Percentiles rank a stretch among this genome's conserved stretches.
phyloP scores from a whole-genome alignment of 92 coral and sea anemone species.

The Meandrina meandrites region DNA sequence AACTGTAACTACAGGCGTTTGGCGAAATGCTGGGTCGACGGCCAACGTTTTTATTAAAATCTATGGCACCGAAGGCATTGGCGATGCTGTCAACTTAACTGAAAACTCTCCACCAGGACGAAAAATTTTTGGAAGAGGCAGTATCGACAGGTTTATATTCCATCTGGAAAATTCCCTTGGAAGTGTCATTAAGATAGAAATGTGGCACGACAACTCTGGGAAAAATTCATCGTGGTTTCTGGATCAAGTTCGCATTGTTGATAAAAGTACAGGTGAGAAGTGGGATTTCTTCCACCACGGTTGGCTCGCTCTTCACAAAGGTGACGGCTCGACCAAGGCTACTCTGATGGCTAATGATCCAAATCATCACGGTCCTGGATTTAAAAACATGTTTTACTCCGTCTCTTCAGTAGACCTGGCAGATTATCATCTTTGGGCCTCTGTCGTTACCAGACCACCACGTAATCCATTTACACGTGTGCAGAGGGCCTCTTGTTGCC shows the following conservation, averaged over 20 bases:
- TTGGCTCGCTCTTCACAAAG: constrained; percentile 82
- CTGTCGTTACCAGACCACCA: constrained; percentile 79
- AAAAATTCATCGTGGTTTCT: constrained; percentile 78
- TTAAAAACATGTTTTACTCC: constrained; percentile 66
- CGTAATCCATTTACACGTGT: constrained; percentile 77
- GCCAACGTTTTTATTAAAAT: constrained; percentile 70
- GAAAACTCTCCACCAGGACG: constrained; percentile 63
- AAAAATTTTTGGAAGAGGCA: constrained; percentile 77
- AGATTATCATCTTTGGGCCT: constrained; percentile 84
- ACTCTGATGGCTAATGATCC: constrained; percentile 59
- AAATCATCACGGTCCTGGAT: constrained; percentile 71
- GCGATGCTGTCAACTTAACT: constrained; percentile 60
- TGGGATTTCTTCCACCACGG: constrained; percentile 67
- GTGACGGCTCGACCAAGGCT: constrained; percentile 60
- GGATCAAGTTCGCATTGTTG: constrained; percentile 63
- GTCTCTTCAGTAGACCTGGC: constrained; percentile 66
- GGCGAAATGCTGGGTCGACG: constrained; percentile 82
- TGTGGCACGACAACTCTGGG: constrained; percentile 82
- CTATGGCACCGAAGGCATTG: constrained; percentile 70
- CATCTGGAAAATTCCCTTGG: constrained; percentile 62
- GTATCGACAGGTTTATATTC: constrained; percentile 64
- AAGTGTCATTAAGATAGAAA: constrained; percentile 56
- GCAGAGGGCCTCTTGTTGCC: constrained; percentile 79
- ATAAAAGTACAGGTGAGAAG: constrained; percentile 47
- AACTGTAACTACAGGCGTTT: constrained; percentile 75